Conservation (phyloP, 2,888 invertebrate genomes). For the Gymnosoma rotundatum region DNA sequence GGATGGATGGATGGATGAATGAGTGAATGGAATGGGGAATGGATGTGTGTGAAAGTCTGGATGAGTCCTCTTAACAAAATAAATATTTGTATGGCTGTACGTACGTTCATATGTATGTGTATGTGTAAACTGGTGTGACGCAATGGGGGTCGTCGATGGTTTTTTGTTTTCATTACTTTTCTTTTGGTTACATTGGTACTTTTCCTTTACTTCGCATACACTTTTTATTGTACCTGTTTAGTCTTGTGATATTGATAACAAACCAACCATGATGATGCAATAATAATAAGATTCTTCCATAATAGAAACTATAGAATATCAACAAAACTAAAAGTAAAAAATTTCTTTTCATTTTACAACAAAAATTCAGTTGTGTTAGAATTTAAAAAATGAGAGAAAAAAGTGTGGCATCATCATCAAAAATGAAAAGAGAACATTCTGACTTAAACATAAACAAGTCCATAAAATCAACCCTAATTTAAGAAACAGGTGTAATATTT, state of each 20-base stretch:
- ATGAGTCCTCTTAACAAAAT: too few species aligned
- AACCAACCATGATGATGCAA: slow-evolving; percentile 42
- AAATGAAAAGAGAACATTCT: too few species aligned
- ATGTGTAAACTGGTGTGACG: slow-evolving; percentile 23
- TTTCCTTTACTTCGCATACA: slow-evolving; percentile 24
- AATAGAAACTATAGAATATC: too few species aligned
- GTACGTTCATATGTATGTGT: slow-evolving; percentile 1
- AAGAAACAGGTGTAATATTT: slow-evolving; percentile 46
- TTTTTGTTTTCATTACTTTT: slow-evolving; percentile 8
- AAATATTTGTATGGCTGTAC: too few species aligned
- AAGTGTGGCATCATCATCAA: too few species aligned
- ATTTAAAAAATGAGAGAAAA: too few species aligned
- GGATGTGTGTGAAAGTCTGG: too few species aligned
- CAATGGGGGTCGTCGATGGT: slow-evolving; percentile 34
- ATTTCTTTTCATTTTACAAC: too few species aligned
- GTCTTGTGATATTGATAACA: too few species aligned
- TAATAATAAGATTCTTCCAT: not conserved
- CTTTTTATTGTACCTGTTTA: slow-evolving; percentile 26
- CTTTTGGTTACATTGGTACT: slow-evolving; percentile 3
- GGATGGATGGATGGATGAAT: slow-evolving; percentile 24
- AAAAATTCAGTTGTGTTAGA: too few species aligned
- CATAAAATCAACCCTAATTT: slow-evolving; percentile 21
- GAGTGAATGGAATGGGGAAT: not conserved
- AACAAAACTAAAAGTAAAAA: too few species aligned
- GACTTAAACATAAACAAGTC: not conserved